Evolutionary conservation across 1,140 invertebrate species (phyloP).

Genomic region (Plutomurus gul): DNA sequence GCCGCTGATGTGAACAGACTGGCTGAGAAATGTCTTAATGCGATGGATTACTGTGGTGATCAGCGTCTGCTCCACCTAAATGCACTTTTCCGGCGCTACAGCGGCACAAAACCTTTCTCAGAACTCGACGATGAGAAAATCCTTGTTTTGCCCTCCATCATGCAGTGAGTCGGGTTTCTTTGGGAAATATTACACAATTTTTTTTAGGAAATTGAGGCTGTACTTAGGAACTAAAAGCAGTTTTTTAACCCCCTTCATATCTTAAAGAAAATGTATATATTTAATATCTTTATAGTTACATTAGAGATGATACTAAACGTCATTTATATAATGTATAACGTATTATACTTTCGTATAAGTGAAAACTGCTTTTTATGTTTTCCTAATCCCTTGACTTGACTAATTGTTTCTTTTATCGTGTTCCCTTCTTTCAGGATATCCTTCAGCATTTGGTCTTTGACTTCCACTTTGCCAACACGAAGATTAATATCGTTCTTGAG

Average conservation of each 20-base stretch:
- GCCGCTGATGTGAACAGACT: background rate
- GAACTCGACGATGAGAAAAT: background rate
- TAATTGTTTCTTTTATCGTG: too few relatives aligned
- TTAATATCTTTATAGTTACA: too few relatives aligned
- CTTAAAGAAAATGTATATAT: too few relatives aligned
- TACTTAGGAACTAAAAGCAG: too few relatives aligned
- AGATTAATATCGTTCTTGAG: background rate
- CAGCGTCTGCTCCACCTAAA: slow-evolving; percentile 8
- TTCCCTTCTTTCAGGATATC: background rate
- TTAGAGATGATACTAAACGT: too few relatives aligned
- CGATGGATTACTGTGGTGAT: slow-evolving; percentile 32
- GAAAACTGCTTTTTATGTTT: too few relatives aligned
- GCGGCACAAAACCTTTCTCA: slow-evolving; percentile 21
- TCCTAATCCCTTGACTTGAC: too few relatives aligned
- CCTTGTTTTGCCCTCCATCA: background rate
- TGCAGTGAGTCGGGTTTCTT: background rate
- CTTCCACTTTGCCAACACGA: background rate
- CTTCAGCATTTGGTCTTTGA: background rate
- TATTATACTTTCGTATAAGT: too few relatives aligned
- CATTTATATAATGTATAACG: too few relatives aligned
- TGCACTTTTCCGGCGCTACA: background rate
- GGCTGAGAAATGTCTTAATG: slow-evolving; percentile 1
- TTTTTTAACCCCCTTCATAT: too few relatives aligned
- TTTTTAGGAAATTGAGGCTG: too few relatives aligned
- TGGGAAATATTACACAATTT: background rate